Evolutionary conservation across 2,888 invertebrate species (phyloP).

Genomic region (Zygothrica quintamaculata): DNA sequence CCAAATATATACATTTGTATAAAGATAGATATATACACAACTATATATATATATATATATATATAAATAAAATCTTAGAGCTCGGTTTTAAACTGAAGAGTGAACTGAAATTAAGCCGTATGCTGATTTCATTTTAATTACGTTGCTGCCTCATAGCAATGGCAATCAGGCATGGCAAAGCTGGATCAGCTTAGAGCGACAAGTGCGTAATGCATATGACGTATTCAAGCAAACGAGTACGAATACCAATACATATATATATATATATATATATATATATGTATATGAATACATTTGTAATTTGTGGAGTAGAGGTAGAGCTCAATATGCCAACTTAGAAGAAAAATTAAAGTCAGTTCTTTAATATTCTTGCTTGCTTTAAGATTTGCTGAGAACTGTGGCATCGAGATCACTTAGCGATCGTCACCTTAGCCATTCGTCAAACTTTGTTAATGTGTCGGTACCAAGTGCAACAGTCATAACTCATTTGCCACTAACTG

Average conservation of each 20-base stretch:
- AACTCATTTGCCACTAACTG: constrained; percentile 73
- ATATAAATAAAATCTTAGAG: constrained; percentile 38
- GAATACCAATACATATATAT: constrained; percentile 28
- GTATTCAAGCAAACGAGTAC: constrained; percentile 37
- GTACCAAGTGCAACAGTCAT: constrained; percentile 74
- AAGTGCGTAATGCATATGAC: constrained; percentile 76
- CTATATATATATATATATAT: too few relatives aligned
- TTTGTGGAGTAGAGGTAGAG: constrained; percentile 41
- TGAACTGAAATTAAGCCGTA: constrained; percentile 74
- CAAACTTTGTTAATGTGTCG: constrained; percentile 76
- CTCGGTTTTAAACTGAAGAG: constrained; percentile 48
- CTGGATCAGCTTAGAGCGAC: constrained; percentile 80
- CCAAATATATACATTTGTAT: too few relatives aligned
- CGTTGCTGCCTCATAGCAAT: constrained; percentile 59
- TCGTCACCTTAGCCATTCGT: constrained; percentile 67
- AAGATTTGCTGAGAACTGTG: constrained; percentile 29
- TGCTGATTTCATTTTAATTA: constrained; percentile 81
- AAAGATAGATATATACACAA: too few relatives aligned
- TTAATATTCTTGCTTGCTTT: constrained; percentile 8
- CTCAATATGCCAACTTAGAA: constrained; percentile 68
- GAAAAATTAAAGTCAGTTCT: constrained; percentile 7
- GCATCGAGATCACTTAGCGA: constrained; percentile 60
- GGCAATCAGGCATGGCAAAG: constrained; percentile 79
- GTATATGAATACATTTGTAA: constrained; percentile 29
- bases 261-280: background rate